Conservation (phyloP, 2,888 invertebrate genomes). For the Aphodius sticticus region DNA sequence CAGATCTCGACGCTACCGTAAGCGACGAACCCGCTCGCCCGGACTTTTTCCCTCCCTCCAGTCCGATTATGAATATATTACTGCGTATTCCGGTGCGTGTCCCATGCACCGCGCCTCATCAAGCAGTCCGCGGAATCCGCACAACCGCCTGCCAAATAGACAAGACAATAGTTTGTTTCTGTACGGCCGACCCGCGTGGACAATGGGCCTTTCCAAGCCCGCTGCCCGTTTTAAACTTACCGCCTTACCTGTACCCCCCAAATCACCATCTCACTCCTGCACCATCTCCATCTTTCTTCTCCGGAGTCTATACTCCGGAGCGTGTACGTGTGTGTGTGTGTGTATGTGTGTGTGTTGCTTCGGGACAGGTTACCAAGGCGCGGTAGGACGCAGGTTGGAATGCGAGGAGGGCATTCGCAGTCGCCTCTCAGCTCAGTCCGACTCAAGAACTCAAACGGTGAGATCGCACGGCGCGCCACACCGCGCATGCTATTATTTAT, state of each 20-base stretch:
- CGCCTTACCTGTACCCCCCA: slow-evolving; percentile 51
- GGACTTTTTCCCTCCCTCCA: slow-evolving; percentile 47
- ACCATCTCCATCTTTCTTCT: background rate
- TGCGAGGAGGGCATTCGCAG: slow-evolving; percentile 58
- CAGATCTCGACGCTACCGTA: slow-evolving; percentile 41
- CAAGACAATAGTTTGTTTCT: slow-evolving; percentile 59
- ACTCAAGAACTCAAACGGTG: slow-evolving; percentile 54
- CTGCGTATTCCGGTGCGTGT: slow-evolving; percentile 49
- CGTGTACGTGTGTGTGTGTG: slow-evolving; percentile 26
- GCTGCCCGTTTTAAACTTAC: slow-evolving; percentile 52
- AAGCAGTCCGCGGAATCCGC: slow-evolving; percentile 41
- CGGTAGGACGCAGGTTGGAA: slow-evolving; percentile 58
- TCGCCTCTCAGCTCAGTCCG: slow-evolving; percentile 55
- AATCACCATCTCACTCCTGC: background rate
- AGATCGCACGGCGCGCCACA: slow-evolving; percentile 40
- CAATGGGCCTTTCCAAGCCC: slow-evolving; percentile 43
- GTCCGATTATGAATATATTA: slow-evolving; percentile 54
- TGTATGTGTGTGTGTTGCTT: slow-evolving; percentile 36
- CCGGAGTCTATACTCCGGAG: background rate
- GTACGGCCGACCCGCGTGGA: slow-evolving; percentile 31
- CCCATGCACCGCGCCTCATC: slow-evolving; percentile 8
- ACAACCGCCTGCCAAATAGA: slow-evolving; percentile 54
- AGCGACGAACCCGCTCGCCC: slow-evolving; percentile 35
- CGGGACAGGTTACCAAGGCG: slow-evolving; percentile 54
- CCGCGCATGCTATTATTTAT: slow-evolving; percentile 13